phyloP scores from a whole-genome alignment of 2,797 vertebrate genomes.

The Pelochelys cantorii region DNA sequence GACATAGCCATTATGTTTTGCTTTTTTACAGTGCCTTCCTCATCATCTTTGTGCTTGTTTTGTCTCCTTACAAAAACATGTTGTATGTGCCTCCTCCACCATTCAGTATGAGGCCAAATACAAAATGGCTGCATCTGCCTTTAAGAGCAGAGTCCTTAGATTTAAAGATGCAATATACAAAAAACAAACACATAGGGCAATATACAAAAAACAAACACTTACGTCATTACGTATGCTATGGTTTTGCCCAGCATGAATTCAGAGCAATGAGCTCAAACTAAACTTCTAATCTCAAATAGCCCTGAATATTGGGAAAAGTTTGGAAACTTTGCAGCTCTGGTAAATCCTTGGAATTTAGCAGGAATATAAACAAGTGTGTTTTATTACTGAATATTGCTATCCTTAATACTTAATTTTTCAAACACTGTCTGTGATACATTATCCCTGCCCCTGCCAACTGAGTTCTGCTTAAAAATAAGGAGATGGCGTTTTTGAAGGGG shows the following conservation, averaged over 20 bases:
- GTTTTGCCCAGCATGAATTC: not conserved
- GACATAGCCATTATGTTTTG: not conserved
- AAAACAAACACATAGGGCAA: not conserved
- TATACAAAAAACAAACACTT: not conserved
- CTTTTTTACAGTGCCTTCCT: not conserved
- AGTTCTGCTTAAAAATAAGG: constrained; percentile 47
- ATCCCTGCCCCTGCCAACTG: constrained; percentile 23
- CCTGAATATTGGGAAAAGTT: not conserved
- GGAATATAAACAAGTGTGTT: not conserved
- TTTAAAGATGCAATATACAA: not conserved
- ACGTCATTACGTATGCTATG: not conserved
- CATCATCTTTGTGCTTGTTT: not conserved
- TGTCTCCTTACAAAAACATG: not conserved
- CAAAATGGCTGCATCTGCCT: not conserved
- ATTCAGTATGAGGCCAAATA: not conserved
- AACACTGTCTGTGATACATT: constrained; percentile 20
- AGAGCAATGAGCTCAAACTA: not conserved
- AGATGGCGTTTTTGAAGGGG: constrained; percentile 15
- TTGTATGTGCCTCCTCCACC: not conserved
- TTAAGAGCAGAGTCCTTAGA: not conserved
- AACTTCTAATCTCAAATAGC: not conserved
- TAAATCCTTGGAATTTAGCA: not conserved
- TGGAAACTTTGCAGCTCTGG: constrained; percentile 5
- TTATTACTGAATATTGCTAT: constrained; percentile 22
- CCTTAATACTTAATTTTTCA: constrained; percentile 23